Base-by-base conservation (phyloP, 2,797 vertebrate species). In the Eulemur mongoz region DNA sequence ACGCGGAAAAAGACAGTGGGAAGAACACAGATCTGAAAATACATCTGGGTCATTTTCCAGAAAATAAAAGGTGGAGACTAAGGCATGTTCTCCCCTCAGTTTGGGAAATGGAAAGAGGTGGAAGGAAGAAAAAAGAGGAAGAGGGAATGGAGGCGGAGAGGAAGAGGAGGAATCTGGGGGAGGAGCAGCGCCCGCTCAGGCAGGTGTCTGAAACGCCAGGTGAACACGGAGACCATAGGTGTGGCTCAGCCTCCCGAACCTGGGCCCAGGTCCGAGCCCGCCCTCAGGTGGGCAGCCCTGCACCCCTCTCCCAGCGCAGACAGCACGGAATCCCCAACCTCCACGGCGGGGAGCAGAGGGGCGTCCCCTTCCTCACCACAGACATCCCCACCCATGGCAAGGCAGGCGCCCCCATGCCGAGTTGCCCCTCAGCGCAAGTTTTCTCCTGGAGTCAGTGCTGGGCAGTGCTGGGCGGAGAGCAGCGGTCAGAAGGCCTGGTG, bases 121-220 rank as follows among this genome's bases (percentile, higher is more conserved):
- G 54, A 11, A 25, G 32, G 48, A 54, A 59, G 45, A 9, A 45
- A 1, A 20, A 27, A 22, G 4, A 9, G 25, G 43, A 12, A 23
- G 32, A 43, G 2, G 0, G 23, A 20, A 4, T 0, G 38, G 1
- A 6, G 30, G 1, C n/a, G 20, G 8, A 59, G 9, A 4, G 1
- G 6, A 35, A 25, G 32, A 38, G n/a, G 50, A 25, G 40, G n/a
- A 35, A 30, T 2, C 0, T 35, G 9, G 10, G 10, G 1, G 30
- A 11, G 1, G 22, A 1, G 1, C 3, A 0, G 7, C 2, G 1
- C 4, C 2, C n/a, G 13, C 7, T 20, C 38, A 5, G 8, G 7
- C 7, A 35, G 35, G 4, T 8, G 3, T 32, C 5, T 1, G 54
- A 9, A 57, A 11, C 9, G 9, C 54, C 54, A 57, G 54, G 9